Evolutionary conservation across 2,797 vertebrate species (phyloP).

Genomic region (Gambusia yucatana): DNA sequence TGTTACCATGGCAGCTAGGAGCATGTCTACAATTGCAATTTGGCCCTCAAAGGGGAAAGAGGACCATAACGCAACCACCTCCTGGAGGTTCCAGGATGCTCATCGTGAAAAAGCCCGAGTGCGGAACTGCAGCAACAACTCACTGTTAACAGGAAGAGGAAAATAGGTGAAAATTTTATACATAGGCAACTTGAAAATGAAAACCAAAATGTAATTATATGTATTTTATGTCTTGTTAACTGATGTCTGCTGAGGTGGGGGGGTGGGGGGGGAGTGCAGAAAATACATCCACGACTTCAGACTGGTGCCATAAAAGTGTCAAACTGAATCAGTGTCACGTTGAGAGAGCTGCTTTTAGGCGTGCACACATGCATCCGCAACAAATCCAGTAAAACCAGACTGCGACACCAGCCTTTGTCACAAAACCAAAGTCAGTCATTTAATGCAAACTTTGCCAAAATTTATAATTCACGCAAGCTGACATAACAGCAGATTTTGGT

Average conservation of each 20-base stretch:
- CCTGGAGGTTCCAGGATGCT: slow-evolving; percentile 37
- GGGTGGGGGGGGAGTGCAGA: slow-evolving; percentile 67
- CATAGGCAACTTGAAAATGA: slow-evolving; percentile 81
- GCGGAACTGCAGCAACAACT: slow-evolving; percentile 77
- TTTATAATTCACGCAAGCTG: neutral
- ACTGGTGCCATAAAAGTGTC: slow-evolving; percentile 83
- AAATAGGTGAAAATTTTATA: slow-evolving; percentile 87
- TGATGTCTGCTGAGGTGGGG: slow-evolving; percentile 76
- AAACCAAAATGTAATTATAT: slow-evolving; percentile 84
- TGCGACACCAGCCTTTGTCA: slow-evolving; percentile 17
- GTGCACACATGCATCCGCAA: slow-evolving; percentile 55
- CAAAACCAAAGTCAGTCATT: slow-evolving; percentile 7
- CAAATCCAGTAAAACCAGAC: slow-evolving; percentile 40
- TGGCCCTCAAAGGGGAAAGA: slow-evolving; percentile 9
- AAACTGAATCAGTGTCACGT: slow-evolving; percentile 82
- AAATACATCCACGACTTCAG: slow-evolving; percentile 84
- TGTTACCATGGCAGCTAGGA: slow-evolving; percentile 7
- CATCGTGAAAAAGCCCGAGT: slow-evolving; percentile 64
- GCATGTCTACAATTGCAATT: slow-evolving; percentile 16
- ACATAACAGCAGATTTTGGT: slow-evolving; percentile 26
- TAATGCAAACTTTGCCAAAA: neutral
- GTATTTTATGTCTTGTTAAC: slow-evolving; percentile 87
- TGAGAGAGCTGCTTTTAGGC: slow-evolving; percentile 68
- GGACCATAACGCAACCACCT: slow-evolving; percentile 35
- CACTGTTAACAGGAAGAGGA: slow-evolving; percentile 78